Percentiles rank a stretch among this genome's conserved stretches.
Conservation (phyloP, 2,113 vertebrate genomes). For the Anthoscopus minutus region DNA sequence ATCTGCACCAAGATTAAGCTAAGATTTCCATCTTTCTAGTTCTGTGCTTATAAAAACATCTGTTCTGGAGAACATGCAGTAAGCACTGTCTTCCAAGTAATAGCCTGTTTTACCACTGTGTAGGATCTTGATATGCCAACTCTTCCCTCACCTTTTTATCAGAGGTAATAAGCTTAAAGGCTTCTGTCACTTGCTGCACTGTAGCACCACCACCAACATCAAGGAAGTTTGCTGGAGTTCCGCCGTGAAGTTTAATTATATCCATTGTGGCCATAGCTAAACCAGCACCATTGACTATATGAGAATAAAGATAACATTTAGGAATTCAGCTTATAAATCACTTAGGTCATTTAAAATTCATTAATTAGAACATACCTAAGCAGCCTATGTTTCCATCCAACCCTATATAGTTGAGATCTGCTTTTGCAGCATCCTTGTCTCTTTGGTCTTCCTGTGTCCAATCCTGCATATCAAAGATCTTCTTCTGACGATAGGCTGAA, state of each 20-base stretch:
- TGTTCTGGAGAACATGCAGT: neutral
- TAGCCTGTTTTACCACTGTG: neutral
- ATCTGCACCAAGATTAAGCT: neutral
- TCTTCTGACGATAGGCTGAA: slow-evolving; percentile 89
- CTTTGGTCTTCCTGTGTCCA: slow-evolving; percentile 95
- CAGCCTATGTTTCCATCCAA: slow-evolving; percentile 96
- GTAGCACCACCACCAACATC: slow-evolving; percentile 98
- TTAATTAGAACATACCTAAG: slow-evolving; percentile 74
- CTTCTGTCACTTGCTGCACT: slow-evolving; percentile 96
- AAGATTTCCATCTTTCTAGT: neutral
- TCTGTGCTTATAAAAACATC: neutral
- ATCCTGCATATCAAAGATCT: slow-evolving; percentile 89
- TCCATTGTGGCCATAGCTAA: slow-evolving; percentile 99
- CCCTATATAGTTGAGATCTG: slow-evolving; percentile 95
- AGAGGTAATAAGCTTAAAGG: slow-evolving; percentile 98
- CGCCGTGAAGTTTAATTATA: slow-evolving; percentile 98
- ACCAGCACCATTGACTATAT: slow-evolving; percentile 93
- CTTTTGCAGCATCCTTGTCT: slow-evolving; percentile 86
- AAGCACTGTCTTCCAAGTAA: neutral
- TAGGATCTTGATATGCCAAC: neutral
- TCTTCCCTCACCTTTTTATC: slow-evolving; percentile 87
- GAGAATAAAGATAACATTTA: slow-evolving; percentile 23
- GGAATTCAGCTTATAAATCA: neutral
- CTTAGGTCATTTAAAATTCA: neutral
- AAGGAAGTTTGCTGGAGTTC: slow-evolving; percentile 96